Conservation (phyloP, 2,797 vertebrate genomes). For the Lates japonicus region DNA sequence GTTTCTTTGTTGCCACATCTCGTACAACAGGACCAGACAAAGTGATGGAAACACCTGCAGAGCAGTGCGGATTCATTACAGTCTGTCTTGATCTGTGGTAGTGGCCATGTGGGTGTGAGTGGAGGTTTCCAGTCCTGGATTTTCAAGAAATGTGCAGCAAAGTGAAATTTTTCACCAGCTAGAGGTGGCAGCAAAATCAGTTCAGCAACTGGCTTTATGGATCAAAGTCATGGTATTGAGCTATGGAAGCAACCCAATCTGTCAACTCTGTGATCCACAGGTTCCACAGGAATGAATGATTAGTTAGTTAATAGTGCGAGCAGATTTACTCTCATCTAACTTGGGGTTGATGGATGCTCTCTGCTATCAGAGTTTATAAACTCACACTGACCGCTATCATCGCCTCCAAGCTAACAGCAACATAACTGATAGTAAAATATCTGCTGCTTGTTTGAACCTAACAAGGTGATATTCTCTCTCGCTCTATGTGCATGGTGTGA, state of each 20-base stretch:
- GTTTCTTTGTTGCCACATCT: slow-evolving; percentile 26
- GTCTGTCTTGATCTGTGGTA: background rate
- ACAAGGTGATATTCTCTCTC: slow-evolving; percentile 58
- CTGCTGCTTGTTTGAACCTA: slow-evolving; percentile 70
- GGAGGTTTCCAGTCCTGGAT: background rate
- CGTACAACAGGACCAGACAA: background rate
- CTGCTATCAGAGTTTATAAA: slow-evolving; percentile 36
- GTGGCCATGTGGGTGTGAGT: background rate
- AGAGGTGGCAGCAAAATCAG: slow-evolving; percentile 41
- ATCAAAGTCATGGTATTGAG: background rate
- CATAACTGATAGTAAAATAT: slow-evolving; percentile 51
- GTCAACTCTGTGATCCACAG: slow-evolving; percentile 5
- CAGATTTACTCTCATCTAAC: slow-evolving; percentile 36
- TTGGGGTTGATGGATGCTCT: slow-evolving; percentile 35
- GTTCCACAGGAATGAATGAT: slow-evolving; percentile 12
- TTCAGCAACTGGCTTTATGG: slow-evolving; percentile 10
- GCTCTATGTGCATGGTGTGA: slow-evolving; percentile 90
- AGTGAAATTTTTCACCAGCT: background rate
- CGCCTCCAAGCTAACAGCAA: slow-evolving; percentile 53
- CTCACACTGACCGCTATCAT: slow-evolving; percentile 31
- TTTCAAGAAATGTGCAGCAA: background rate
- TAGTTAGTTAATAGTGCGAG: background rate
- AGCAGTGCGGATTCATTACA: background rate
- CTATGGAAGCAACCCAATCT: background rate
- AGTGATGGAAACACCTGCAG: slow-evolving; percentile 9